Base-by-base conservation (phyloP, 2,888 invertebrate genomes). In the Julus scanicus region DNA sequence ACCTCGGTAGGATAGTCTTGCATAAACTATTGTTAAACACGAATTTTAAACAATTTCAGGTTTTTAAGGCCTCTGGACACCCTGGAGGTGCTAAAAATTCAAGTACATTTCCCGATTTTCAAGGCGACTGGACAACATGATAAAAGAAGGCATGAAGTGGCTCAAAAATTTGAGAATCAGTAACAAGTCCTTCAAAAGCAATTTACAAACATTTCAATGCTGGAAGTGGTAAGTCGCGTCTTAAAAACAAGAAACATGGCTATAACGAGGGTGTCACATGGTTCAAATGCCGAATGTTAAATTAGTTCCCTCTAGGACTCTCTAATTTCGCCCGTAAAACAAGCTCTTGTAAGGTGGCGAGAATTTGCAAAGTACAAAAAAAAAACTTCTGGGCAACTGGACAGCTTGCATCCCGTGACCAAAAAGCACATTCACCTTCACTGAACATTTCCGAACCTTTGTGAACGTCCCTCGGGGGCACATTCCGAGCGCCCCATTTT, bases 391-490 rank as follows among this genome's bases (percentile, higher is more conserved):
- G 20, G 13, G 8, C 29, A n/a, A 71, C 71, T 11, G 71, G 71
- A 71, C 71, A 71, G 29, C 1, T 71, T 9, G 20, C 29, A 71
- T 63, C 63, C 20, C n/a, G 63, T 20, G 71, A 9, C 71, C 71
- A 29, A 71, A 53, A 29, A 71, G 71, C 71, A 11, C 71, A 71
- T 71, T 71, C 71, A 71, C 71, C 71, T 71, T 20, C 71, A n/a
- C 9, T 20, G 20, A 29, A 9, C 71, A 29, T 29, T 71, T 29
- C 71, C 71, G 71, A 71, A 9, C 71, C 29, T 71, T 71, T 29
- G 71, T 71, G 71, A 20, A 71, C 71, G 71, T 71, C 71, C 71
- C 71, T 71, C 71, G 71, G 71, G 71, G 71, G 71, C 71, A 71
- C 71, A 71, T 71, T 71, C 71, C 71, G 29, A 2, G 20, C 29